These are phyloP conservation scores for Hirudinaria manillensis DNA, from an alignment of 2,888 invertebrate genomes.

Conservation along the genomic window DNA sequence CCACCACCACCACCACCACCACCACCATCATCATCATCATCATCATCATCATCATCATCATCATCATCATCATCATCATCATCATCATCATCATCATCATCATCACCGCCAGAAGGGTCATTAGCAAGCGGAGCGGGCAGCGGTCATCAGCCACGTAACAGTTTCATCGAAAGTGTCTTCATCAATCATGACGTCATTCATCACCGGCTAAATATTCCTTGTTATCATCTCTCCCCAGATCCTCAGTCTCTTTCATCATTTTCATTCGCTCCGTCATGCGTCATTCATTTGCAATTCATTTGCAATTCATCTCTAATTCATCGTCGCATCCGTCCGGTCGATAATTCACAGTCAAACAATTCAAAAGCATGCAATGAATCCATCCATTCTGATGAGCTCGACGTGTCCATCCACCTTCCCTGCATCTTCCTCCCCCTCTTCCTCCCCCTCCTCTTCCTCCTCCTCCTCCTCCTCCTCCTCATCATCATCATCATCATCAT, in stretches of 20 bases:
- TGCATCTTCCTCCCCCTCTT: neutral
- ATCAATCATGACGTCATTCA: slow-evolving; percentile 11
- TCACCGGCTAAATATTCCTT: neutral
- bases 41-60: slow-evolving; percentile 20
- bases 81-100: slow-evolving; percentile 31
- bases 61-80: slow-evolving; percentile 21
- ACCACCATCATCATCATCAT: slow-evolving; percentile 22
- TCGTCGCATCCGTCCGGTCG: too few species aligned
- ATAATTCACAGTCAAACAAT: too few species aligned
- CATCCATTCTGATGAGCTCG: too few species aligned
- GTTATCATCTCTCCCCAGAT: slow-evolving; percentile 12
- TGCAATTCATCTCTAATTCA: neutral
- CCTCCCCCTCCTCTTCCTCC: neutral
- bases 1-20: neutral
- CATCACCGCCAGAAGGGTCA: slow-evolving; percentile 21
- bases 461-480: neutral
- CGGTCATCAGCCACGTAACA: slow-evolving; percentile 6
- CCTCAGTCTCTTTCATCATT: neutral
- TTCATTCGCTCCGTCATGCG: neutral
- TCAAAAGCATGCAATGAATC: too few species aligned
- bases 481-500: neutral
- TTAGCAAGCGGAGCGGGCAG: neutral
- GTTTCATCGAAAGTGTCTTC: slow-evolving; percentile 3
- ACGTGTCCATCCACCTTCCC: neutral
- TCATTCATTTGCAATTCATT: neutral